These are phyloP conservation scores for Oryzias melastigma DNA, from an alignment of 2,113 vertebrate genomes.

Conservation along the genomic window DNA sequence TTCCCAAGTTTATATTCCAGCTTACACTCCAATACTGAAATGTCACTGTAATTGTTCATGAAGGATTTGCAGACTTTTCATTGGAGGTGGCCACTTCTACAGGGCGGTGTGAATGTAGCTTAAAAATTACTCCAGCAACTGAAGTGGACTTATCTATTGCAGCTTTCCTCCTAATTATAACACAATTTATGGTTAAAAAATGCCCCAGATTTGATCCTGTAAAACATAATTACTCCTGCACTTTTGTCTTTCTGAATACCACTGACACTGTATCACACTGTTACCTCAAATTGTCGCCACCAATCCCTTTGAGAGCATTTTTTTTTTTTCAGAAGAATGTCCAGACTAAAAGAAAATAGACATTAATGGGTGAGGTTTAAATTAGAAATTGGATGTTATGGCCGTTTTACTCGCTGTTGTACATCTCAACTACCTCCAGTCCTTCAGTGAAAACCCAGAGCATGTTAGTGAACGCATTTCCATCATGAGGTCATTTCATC, in stretches of 20 bases:
- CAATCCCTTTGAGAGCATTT: slow-evolving; percentile 64
- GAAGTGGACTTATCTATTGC: no score
- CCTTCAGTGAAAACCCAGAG: slow-evolving; percentile 25
- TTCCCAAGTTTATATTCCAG: no score
- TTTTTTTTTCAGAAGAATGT: slow-evolving; percentile 69
- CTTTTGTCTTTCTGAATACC: slow-evolving; percentile 31
- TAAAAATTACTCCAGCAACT: no score
- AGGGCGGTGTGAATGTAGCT: no score
- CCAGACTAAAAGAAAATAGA: slow-evolving; percentile 48
- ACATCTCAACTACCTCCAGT: slow-evolving; percentile 47
- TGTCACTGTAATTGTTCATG: no score
- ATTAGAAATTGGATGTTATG: slow-evolving; percentile 69
- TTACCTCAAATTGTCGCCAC: slow-evolving; percentile 51
- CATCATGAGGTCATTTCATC: slow-evolving; percentile 49
- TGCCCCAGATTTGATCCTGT: neutral
- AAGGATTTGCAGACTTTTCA: no score
- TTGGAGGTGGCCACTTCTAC: no score
- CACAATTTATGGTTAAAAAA: neutral
- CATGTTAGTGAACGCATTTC: slow-evolving; percentile 36
- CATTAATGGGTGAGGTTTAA: slow-evolving; percentile 60
- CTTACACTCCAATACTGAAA: no score
- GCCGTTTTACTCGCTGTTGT: slow-evolving; percentile 53
- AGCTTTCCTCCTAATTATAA: no score
- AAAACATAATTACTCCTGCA: slow-evolving; percentile 13
- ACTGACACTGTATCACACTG: slow-evolving; percentile 33